Conservation (phyloP, 2,888 invertebrate species). For the Bibio marci region DNA sequence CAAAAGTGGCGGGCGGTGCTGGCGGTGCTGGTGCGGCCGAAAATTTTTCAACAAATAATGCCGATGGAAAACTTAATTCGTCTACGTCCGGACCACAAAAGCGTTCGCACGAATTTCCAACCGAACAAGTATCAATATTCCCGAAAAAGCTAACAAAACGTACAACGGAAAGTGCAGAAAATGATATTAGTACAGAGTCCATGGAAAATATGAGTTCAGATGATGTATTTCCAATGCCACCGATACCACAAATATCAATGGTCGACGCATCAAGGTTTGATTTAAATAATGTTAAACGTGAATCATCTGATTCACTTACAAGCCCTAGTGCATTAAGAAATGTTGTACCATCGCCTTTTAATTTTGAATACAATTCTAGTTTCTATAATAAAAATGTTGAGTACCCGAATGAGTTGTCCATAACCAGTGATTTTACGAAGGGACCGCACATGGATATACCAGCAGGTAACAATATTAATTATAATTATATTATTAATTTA, state of each 20-base stretch:
- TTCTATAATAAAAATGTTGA: constrained; percentile 15
- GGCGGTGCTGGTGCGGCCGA: constrained; percentile 2
- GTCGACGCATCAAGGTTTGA: constrained; percentile 23
- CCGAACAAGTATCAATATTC: constrained; percentile 24
- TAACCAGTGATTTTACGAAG: constrained; percentile 26
- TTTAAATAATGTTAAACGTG: constrained; percentile 24
- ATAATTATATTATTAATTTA: too few relatives aligned
- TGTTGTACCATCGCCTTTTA: constrained; percentile 10
- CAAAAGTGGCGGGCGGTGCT: neutral
- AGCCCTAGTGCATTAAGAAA: constrained; percentile 9
- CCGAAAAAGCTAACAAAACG: constrained; percentile 23
- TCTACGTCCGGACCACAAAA: constrained; percentile 12
- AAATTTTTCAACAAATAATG: constrained; percentile 6
- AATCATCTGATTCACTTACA: constrained; percentile 12
- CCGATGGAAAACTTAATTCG: constrained; percentile 6
- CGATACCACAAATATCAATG: constrained; percentile 28
- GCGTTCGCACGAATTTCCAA: constrained; percentile 20
- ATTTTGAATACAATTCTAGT: constrained; percentile 12
- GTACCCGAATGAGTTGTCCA: constrained; percentile 26
- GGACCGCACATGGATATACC: constrained; percentile 29
- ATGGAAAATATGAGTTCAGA: constrained; percentile 25
- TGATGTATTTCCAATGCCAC: constrained; percentile 23
- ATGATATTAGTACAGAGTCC: constrained; percentile 17
- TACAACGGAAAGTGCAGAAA: constrained; percentile 17
- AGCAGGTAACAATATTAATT: constrained; percentile 30